Conservation (phyloP, 2,888 invertebrate species). For the Leptopterna dolabrata region DNA sequence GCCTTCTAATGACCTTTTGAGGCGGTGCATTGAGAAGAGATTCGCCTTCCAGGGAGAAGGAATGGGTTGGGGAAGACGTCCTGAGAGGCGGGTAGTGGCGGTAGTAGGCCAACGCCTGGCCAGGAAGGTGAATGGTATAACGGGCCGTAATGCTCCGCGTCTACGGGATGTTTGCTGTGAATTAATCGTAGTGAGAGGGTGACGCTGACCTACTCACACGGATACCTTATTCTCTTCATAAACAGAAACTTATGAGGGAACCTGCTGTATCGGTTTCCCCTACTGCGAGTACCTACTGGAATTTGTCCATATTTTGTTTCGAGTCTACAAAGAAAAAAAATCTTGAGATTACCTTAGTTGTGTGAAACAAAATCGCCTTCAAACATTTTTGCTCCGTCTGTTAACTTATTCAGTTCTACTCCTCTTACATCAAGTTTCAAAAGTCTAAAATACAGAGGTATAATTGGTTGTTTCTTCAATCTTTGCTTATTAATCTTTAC, state of each 20-base stretch:
- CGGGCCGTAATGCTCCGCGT: slow-evolving; percentile 36
- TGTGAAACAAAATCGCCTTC: too few relatives aligned
- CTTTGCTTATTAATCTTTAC: too few relatives aligned
- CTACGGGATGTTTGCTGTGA: slow-evolving; percentile 35
- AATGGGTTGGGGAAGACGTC: neutral
- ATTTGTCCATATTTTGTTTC: too few relatives aligned
- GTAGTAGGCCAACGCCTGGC: neutral
- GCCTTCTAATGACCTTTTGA: neutral
- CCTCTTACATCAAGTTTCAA: too few relatives aligned
- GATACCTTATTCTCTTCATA: slow-evolving; percentile 24
- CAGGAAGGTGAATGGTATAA: slow-evolving; percentile 29
- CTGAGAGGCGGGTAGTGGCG: neutral
- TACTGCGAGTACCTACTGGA: too few relatives aligned
- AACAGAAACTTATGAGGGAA: neutral
- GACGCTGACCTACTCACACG: slow-evolving; percentile 40
- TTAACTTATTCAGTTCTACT: too few relatives aligned
- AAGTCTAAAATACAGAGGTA: too few relatives aligned
- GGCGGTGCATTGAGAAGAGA: slow-evolving; percentile 7
- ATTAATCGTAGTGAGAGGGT: slow-evolving; percentile 33
- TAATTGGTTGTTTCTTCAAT: too few relatives aligned
- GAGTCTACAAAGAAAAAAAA: too few relatives aligned
- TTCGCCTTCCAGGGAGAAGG: neutral
- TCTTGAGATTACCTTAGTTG: too few relatives aligned
- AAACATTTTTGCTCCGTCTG: too few relatives aligned
- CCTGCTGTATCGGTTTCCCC: too few relatives aligned